Conservation (phyloP, 2,113 vertebrate species). For the Pycnonotus jocosus region DNA sequence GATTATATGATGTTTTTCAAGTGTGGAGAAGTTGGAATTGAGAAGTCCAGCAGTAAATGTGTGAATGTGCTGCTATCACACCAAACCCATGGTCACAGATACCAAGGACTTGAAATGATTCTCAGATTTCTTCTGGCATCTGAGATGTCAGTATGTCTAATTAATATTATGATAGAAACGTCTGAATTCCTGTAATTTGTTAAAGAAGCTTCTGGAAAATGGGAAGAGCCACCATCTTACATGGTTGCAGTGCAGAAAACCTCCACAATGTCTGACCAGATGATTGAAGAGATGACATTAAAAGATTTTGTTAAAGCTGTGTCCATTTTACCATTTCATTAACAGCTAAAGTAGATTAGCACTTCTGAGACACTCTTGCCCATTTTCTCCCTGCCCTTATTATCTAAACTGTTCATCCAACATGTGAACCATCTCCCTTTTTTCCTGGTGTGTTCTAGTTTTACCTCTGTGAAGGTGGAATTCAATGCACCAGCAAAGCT, state of each 20-base stretch:
- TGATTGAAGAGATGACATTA: neutral
- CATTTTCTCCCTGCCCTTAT: neutral
- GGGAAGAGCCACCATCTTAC: neutral
- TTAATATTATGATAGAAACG: neutral
- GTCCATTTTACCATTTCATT: neutral
- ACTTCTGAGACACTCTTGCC: neutral
- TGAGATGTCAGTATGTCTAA: neutral
- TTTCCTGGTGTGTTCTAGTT: neutral
- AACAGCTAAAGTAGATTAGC: neutral
- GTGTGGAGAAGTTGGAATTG: neutral
- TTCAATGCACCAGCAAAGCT: neutral
- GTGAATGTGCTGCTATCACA: neutral
- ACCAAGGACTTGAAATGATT: neutral
- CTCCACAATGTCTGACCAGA: neutral
- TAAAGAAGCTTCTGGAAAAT: neutral
- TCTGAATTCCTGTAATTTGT: neutral
- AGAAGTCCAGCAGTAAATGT: neutral
- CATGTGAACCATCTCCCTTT: accelerated
- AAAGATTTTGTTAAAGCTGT: neutral
- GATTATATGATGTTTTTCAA: accelerated
- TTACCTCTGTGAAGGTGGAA: neutral
- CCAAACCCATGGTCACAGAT: neutral
- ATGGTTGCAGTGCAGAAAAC: neutral
- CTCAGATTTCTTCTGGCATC: neutral
- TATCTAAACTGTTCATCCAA: neutral